Percentiles rank a stretch among this genome's conserved stretches.
phyloP scores from a whole-genome alignment of 1,140 invertebrate genomes.

The Neodiprion virginianus region DNA sequence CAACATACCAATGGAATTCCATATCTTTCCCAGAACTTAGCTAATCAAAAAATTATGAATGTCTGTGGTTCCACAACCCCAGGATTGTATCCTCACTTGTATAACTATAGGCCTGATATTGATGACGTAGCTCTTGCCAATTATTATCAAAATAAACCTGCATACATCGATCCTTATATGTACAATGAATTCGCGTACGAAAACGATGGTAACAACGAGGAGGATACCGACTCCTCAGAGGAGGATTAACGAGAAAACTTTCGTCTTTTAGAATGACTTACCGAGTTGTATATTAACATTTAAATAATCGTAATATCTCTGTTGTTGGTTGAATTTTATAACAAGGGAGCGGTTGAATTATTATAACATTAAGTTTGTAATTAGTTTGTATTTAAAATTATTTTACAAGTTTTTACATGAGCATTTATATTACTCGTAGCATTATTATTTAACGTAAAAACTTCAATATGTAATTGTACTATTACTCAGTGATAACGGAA shows the following conservation, averaged over 20 bases:
- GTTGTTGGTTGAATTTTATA: constrained; percentile 13
- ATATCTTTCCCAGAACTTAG: constrained; percentile 39
- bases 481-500: constrained; percentile 37
- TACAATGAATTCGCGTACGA: constrained; percentile 19
- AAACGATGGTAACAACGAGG: constrained; percentile 11
- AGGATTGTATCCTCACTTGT: constrained; percentile 54
- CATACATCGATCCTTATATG: constrained; percentile 19
- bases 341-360: neutral
- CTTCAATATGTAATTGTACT: constrained; percentile 55
- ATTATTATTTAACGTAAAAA: constrained; percentile 52
- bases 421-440: constrained; percentile 38
- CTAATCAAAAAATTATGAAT: constrained; percentile 47
- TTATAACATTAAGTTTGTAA: constrained; percentile 59
- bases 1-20: constrained; percentile 28
- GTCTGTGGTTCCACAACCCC: constrained; percentile 41
- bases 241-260: constrained; percentile 20
- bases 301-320: constrained; percentile 7
- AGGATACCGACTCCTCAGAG: constrained; percentile 14
- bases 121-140: constrained; percentile 53
- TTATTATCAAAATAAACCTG: constrained; percentile 48
- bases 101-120: constrained; percentile 48
- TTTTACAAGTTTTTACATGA: constrained; percentile 38
- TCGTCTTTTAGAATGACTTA: constrained; percentile 17
- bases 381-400: constrained; percentile 59
- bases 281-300: constrained; percentile 11